These are phyloP conservation scores for Ichneumon xanthorius DNA, from an alignment of 2,888 invertebrate species.

Conservation along the genomic window DNA sequence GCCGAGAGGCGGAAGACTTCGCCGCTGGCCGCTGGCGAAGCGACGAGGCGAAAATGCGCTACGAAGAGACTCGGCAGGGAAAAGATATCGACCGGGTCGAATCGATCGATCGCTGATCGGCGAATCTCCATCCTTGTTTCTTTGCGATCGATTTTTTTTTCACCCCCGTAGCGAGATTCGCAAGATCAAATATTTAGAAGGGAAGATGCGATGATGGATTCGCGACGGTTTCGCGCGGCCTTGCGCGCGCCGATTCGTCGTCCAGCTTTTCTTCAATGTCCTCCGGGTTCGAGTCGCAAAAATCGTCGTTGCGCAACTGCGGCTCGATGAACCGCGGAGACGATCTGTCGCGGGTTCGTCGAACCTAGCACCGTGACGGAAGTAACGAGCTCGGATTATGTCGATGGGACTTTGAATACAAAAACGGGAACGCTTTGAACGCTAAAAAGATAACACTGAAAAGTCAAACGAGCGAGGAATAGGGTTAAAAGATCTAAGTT, in stretches of 20 bases:
- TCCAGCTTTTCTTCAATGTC: conserved; percentile 30
- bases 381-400: neutral
- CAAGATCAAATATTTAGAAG: conserved; percentile 74
- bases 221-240: conserved; percentile 70
- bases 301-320: conserved; percentile 41
- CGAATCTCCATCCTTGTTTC: conserved; percentile 30
- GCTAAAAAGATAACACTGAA: too few species aligned
- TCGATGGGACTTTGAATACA: neutral
- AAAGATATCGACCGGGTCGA: conserved; percentile 63
- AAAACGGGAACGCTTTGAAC: too few species aligned
- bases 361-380: conserved; percentile 41
- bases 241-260: conserved; percentile 39
- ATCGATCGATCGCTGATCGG: conserved; percentile 66
- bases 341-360: conserved; percentile 44
- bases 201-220: conserved; percentile 71
- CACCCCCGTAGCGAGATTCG: conserved; percentile 26
- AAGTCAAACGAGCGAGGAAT: too few species aligned
- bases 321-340: conserved; percentile 50
- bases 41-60: conserved; percentile 8
- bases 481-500: too few species aligned
- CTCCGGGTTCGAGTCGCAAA: neutral
- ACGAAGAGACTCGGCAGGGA: conserved; percentile 9
- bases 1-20: conserved; percentile 38
- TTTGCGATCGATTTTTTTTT: conserved; percentile 27
- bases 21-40: conserved; percentile 3